Base-by-base conservation (phyloP, 1,140 invertebrate genomes). In the Limonius californicus region DNA sequence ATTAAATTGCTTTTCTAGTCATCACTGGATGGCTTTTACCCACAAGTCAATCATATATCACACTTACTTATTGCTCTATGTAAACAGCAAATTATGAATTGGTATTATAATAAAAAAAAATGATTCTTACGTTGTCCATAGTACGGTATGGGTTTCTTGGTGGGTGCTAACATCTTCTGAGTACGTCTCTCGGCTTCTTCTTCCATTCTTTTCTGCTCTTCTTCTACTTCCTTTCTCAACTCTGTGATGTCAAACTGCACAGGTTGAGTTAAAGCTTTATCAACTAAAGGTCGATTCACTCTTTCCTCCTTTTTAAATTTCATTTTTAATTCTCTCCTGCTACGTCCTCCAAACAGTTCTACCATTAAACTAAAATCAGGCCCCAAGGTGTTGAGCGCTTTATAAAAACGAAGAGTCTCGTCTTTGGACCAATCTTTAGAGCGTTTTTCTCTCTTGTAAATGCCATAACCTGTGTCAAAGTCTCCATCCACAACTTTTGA, bases 291-390 rank as follows among this genome's bases (percentile, higher is more conserved):
- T 0, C 68, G 64, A 69, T 81, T 78, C 0, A 72, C 72, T 43
- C 72, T 74, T 64, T 82, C 81, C 64, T 82, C 81, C 43, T 80
- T 80, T 54, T 81, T 82, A 61, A 81, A 82, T 66, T 84, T 95
- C 9, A 89, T 77, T 75, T 96, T 95, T 0, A 97, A 77, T 72
- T 95, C 92, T 42, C 84, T 77, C 2, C 94, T 78, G 0, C 84
- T 86, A 57, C 93, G 81, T 50, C 85, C 84, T 0, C 88, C 88
- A 76, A 95, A 94, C n/a, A 94, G 77, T 54, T 84, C 83, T 57
- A 85, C 80, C 91, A 97, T 95, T 12, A 95, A 73, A 0, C 89
- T 86, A 76, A 97, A 96, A 79, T 96, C 93, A 0, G 93, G 94
- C 0, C 94, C 94, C 56, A 95, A 82, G 9, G 85, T 87, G 68